These are phyloP conservation scores for Drosophila erecta DNA, from an alignment of 1,140 invertebrate genomes.

Conservation along the genomic window DNA sequence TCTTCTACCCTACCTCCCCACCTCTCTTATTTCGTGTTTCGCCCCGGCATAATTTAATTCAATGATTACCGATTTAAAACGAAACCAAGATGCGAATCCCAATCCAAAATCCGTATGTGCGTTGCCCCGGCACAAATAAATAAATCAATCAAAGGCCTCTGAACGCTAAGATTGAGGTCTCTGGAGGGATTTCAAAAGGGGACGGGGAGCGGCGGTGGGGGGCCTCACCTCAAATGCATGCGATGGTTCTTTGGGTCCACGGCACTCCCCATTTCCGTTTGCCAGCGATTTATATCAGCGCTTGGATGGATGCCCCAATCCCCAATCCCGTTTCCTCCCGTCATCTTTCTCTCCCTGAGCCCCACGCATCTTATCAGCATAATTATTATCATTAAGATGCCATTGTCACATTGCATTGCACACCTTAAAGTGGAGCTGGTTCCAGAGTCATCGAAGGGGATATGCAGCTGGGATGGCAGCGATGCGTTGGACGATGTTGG, in stretches of 20 bases:
- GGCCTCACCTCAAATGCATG: slow-evolving; percentile 63
- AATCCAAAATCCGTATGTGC: slow-evolving; percentile 53
- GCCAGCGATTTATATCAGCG: slow-evolving; percentile 73
- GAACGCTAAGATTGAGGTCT: slow-evolving; percentile 10
- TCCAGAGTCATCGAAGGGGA: slow-evolving; percentile 9
- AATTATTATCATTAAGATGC: slow-evolving; percentile 77
- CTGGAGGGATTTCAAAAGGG: slow-evolving; percentile 1
- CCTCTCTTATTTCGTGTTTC: neutral
- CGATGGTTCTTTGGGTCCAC: slow-evolving; percentile 45
- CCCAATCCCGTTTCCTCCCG: neutral
- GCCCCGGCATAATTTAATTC: slow-evolving; percentile 76
- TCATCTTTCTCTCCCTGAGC: slow-evolving; percentile 2
- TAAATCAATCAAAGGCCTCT: slow-evolving; percentile 68
- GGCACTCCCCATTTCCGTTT: slow-evolving; percentile 81
- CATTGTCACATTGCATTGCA: slow-evolving; percentile 72
- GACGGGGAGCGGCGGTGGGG: neutral
- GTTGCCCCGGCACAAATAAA: slow-evolving; percentile 72
- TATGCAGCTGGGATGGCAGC: slow-evolving; percentile 8
- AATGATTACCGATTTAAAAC: slow-evolving; percentile 80
- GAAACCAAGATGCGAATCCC: slow-evolving; percentile 64
- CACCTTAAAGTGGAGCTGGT: slow-evolving; percentile 54
- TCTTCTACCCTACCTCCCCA: neutral
- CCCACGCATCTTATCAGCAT: slow-evolving; percentile 61
- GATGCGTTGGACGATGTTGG: slow-evolving; percentile 20
- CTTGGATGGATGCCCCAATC: slow-evolving; percentile 39